phyloP scores from a whole-genome alignment of 2,113 vertebrate genomes.

The Oreochromis tanganicae region DNA sequence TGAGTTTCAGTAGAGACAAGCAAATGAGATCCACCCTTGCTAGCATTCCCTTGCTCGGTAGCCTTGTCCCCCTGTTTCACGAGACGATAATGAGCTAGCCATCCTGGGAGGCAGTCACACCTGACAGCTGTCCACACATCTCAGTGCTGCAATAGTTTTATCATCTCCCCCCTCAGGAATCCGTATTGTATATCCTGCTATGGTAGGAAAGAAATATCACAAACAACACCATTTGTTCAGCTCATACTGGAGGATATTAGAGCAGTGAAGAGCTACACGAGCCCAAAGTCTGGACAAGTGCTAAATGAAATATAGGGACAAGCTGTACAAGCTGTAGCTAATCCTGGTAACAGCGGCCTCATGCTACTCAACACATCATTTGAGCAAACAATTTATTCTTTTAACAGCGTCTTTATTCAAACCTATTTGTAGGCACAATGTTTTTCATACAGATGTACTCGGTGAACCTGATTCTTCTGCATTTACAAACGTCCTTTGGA shows the following conservation, averaged over 20 bases:
- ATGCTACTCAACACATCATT: neutral
- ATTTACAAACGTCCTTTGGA: neutral
- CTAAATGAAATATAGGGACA: neutral
- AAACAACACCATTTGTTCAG: neutral
- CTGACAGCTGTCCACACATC: conserved; percentile 63
- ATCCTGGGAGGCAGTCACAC: conserved; percentile 55
- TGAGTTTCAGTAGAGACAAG: conserved; percentile 37
- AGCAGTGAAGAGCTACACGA: neutral
- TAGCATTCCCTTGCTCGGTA: conserved; percentile 31
- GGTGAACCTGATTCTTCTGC: neutral
- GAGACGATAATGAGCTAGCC: conserved; percentile 59
- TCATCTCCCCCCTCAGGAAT: conserved; percentile 38
- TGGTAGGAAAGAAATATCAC: conserved; percentile 11
- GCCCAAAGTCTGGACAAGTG: neutral
- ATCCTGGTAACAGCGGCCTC: neutral
- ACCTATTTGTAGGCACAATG: neutral
- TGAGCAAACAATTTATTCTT: neutral
- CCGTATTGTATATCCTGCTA: conserved; percentile 5
- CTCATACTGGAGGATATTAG: neutral
- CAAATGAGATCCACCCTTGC: conserved; percentile 47
- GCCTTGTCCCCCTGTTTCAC: conserved; percentile 36
- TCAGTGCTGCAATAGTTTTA: conserved; percentile 42
- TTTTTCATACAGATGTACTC: neutral
- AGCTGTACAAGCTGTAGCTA: neutral
- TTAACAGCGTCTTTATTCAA: neutral